phyloP scores from a whole-genome alignment of 2,113 vertebrate species.

The Pterocles gutturalis region DNA sequence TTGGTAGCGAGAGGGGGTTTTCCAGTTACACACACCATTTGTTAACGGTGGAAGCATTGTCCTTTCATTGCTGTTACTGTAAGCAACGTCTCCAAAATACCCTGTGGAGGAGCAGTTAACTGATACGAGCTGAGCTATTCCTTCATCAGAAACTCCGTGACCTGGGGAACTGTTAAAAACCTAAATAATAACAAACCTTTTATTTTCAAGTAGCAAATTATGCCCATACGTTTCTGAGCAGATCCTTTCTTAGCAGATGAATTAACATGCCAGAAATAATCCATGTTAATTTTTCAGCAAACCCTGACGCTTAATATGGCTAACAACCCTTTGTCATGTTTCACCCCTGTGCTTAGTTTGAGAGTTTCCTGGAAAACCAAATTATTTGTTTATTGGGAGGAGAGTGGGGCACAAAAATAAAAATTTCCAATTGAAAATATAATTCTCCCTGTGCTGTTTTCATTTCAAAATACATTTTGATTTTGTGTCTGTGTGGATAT shows the following conservation, averaged over 20 bases:
- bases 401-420: neutral
- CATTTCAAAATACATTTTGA: neutral
- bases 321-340: neutral
- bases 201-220: neutral
- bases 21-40: neutral
- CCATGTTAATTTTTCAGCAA: neutral
- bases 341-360: neutral
- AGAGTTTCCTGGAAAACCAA: conserved; percentile 2
- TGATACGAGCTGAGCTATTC: neutral
- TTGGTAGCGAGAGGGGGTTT: neutral
- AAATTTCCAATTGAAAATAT: neutral
- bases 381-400: neutral
- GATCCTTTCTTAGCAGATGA: neutral
- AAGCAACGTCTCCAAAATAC: neutral
- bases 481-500: neutral
- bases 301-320: neutral
- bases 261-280: neutral
- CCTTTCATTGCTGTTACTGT: neutral
- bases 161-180: neutral
- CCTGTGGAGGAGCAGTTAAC: neutral
- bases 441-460: neutral
- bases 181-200: neutral
- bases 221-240: neutral
- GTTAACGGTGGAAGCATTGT: neutral
- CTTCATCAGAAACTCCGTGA: neutral